Base-by-base conservation (phyloP, 2,888 invertebrate species). In the Neoaliturus tenellus region DNA sequence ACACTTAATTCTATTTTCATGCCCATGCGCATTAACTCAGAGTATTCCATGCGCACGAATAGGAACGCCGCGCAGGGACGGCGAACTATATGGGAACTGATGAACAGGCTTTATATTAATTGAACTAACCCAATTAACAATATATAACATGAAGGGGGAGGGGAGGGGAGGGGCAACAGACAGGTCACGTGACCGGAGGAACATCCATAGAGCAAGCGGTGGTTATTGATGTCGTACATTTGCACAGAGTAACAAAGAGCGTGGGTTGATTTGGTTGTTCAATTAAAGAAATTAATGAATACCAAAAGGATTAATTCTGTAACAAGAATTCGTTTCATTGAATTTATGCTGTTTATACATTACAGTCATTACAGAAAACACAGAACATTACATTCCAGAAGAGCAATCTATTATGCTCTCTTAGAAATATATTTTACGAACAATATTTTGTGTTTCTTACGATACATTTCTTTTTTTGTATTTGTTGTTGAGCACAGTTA, bases 71-170 rank as follows among this genome's bases (percentile, higher is more conserved):
- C 48, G 48, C 8, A 3, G 48, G 5, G 51, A 28, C 44, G 75
- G 23, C 0, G 75, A n/a, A 41, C 73, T n/a, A 28, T 71, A 75
- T 75, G 75, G 25, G 25, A 4, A 3, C 28, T 75, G 75, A 75
- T 41, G 35, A 25, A 75, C 75, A 48, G 39, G 41, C 25, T 41
- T 44, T 10, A 3, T 23, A 75, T 48, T 75, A 75, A 75, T 75
- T 75, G 75, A 85, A 84, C 84, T 85, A 84, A 81, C 84, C 85
- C 84, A 85, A 85, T 85, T 84, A 84, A 85, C 84, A 84, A 85
- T 85, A 84, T 84, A 84, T 85, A 85, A 83, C 83, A 33, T 62
- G 73, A 20, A 39, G 83, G 75, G 75, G 41, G 83, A 35, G 80
- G 83, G 62, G 44, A 14, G 51, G 78, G 83, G 41, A 10, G 82